phyloP scores from a whole-genome alignment of 2,888 invertebrate genomes.

The Netelia fuscicornis region DNA sequence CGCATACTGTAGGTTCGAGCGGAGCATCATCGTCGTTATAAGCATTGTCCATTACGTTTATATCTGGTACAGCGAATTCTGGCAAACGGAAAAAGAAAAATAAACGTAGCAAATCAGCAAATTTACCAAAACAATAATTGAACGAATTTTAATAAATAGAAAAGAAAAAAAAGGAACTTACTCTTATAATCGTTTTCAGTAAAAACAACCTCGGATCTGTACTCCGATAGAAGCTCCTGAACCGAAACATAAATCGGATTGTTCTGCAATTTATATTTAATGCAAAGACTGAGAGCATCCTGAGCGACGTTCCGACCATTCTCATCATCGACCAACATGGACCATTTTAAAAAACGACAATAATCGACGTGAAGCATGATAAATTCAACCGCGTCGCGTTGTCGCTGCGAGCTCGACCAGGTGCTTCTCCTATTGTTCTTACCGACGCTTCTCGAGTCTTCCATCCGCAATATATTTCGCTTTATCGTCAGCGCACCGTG shows the following conservation, averaged over 20 bases:
- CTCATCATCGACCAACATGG: constrained; percentile 50
- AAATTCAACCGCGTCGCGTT: constrained; percentile 75
- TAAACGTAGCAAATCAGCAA: constrained; percentile 23
- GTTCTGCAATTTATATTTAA: constrained; percentile 72
- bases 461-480: constrained; percentile 35
- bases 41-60: constrained; percentile 67
- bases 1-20: constrained; percentile 56
- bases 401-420: constrained; percentile 65
- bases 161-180: constrained; percentile 65
- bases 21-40: constrained; percentile 57
- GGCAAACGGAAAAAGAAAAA: constrained; percentile 26
- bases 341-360: constrained; percentile 73
- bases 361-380: constrained; percentile 78
- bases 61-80: constrained; percentile 75
- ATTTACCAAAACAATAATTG: constrained; percentile 63
- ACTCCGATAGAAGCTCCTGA: constrained; percentile 73
- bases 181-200: constrained; percentile 57
- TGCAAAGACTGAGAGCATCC: constrained; percentile 73
- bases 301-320: constrained; percentile 69
- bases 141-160: constrained; percentile 11
- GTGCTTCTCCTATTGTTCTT: constrained; percentile 63
- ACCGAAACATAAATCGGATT: constrained; percentile 76
- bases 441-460: constrained; percentile 42
- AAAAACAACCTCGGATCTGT: constrained; percentile 69
- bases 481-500: constrained; percentile 75